Evolutionary conservation across 2,888 invertebrate genomes (phyloP).

Genomic region (Lamellibrachia satsuma): DNA sequence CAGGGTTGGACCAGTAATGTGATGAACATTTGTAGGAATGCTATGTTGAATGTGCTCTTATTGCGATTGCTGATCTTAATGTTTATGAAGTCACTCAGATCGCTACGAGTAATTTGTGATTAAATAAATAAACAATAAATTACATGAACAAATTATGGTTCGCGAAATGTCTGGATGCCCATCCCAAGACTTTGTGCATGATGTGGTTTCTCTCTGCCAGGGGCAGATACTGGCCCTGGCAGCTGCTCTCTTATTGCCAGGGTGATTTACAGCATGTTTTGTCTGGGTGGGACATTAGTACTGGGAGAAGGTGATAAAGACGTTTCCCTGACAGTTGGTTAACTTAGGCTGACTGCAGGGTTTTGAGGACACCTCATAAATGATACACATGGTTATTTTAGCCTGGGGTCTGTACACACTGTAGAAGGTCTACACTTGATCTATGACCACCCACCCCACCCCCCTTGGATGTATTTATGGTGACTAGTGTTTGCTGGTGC

Average conservation of each 20-base stretch:
- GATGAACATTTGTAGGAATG: too few relatives aligned
- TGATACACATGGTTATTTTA: background rate
- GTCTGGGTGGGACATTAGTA: background rate
- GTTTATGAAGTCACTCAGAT: too few relatives aligned
- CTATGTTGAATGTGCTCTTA: too few relatives aligned
- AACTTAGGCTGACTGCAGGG: background rate
- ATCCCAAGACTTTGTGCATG: too few relatives aligned
- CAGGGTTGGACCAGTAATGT: too few relatives aligned
- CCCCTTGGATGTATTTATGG: background rate
- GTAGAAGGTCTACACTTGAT: background rate
- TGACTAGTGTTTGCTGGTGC: background rate
- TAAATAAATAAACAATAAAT: too few relatives aligned
- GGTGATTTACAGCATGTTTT: background rate
- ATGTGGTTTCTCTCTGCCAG: too few relatives aligned
- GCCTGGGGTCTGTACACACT: background rate
- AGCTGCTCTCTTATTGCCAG: background rate
- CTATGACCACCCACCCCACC: background rate
- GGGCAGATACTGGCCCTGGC: background rate
- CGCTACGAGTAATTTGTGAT: too few relatives aligned
- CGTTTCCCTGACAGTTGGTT: background rate
- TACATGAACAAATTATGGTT: too few relatives aligned
- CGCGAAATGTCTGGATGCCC: too few relatives aligned
- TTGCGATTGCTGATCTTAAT: too few relatives aligned
- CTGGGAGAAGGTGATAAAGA: background rate
- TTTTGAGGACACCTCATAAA: background rate